These are phyloP conservation scores for Anarrhichthys ocellatus DNA, from an alignment of 2,113 vertebrate species.

Conservation along the genomic window DNA sequence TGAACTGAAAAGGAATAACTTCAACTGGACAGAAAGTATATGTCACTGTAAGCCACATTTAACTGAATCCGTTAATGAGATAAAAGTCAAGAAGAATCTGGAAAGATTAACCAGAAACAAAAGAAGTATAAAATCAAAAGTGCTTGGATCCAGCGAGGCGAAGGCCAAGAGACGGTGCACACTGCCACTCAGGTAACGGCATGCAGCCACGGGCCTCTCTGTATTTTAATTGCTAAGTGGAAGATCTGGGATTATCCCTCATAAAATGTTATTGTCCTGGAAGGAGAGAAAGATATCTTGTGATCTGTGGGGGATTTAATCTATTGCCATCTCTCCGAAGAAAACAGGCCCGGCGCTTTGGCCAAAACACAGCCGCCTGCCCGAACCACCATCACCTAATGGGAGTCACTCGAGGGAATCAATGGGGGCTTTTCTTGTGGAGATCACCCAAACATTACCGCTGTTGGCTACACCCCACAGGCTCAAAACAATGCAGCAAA, in stretches of 20 bases:
- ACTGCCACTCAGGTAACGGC: constrained; percentile 60
- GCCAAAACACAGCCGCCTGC: constrained; percentile 75
- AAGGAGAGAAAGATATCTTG: constrained; percentile 84
- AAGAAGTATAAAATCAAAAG: neutral
- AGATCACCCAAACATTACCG: constrained; percentile 72
- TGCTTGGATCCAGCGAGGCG: constrained; percentile 2
- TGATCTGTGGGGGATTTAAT: constrained; percentile 81
- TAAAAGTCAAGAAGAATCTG: neutral
- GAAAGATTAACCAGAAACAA: neutral
- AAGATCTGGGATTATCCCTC: constrained; percentile 85
- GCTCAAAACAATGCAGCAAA: constrained; percentile 54
- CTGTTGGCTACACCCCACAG: constrained; percentile 65
- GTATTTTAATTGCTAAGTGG: constrained; percentile 84
- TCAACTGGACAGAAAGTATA: neutral
- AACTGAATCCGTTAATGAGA: neutral
- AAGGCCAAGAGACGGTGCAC: constrained; percentile 37
- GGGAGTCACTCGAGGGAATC: constrained; percentile 74
- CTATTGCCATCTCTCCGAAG: constrained; percentile 76
- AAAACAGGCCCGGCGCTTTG: constrained; percentile 75
- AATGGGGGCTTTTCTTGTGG: constrained; percentile 80
- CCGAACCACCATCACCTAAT: constrained; percentile 76
- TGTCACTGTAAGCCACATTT: neutral
- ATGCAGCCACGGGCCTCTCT: constrained; percentile 64
- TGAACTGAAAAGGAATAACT: neutral
- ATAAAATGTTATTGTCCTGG: constrained; percentile 83